Evolutionary conservation across 2,888 invertebrate species (phyloP), one percentile per base, ranked within the genome.

Genomic region (Incurvaria masculella): DNA sequence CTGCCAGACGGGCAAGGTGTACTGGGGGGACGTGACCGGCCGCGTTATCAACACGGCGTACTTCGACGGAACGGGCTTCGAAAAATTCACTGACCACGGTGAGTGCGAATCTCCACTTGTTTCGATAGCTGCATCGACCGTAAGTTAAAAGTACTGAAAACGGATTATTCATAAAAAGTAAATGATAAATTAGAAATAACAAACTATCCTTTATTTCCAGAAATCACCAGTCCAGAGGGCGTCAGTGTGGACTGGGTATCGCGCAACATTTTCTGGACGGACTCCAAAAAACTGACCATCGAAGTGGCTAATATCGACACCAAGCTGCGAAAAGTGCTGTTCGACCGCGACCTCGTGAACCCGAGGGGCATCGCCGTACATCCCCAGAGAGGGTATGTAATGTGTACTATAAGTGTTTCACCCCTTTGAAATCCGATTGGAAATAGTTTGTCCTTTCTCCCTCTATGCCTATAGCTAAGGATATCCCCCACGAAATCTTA

Each of bases 341-440:
- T 97, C 56, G 58, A 66, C 5, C 81, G 83, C 40, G 83, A 84
- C 5, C 81, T 98, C 51, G 85, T 85, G 4, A 96, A 98, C 78
- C 98, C 98, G 0, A 83, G 98, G 63, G 96, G 97, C 51, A 94
- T 99, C 57, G 95, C 92, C 4, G 89, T 97, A 6, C 97, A 98
- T 81, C 92, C 97, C 33, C 85, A 83, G 55, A 81, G 86, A 72
- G 92, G 92, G 91, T 92, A 79, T 68, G 66, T 51, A 10, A 23
- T n/a, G n/a, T n/a, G n/a, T n/a, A n/a, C n/a, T n/a, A n/a, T n/a
- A n/a, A n/a, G n/a, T n/a, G n/a, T n/a, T n/a, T n/a, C n/a, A n/a
- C n/a, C n/a, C n/a, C n/a, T n/a, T n/a, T n/a, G n/a, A n/a, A n/a
- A n/a, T n/a, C n/a, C n/a, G n/a, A n/a, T n/a, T n/a, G n/a, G n/a